A percentile compares a stretch with the other conserved stretches of the same genome.
Evolutionary conservation across 2,797 vertebrate species (phyloP).

Genomic region (Tauraco hartlaubi): DNA sequence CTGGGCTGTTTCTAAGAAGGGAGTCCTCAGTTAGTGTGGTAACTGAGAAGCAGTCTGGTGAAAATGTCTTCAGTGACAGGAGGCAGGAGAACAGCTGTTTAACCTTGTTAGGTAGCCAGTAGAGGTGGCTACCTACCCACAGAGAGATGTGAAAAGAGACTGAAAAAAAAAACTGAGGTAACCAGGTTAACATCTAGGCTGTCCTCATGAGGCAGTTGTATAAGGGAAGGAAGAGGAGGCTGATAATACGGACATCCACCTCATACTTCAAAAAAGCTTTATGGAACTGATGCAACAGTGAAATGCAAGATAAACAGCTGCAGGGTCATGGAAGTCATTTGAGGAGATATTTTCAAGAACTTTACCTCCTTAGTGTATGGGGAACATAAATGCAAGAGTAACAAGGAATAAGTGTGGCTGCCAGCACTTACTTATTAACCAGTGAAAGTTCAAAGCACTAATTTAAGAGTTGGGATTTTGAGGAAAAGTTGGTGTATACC

Average conservation of each 20-base stretch:
- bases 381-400: background rate
- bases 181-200: background rate
- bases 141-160: background rate
- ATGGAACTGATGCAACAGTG: background rate
- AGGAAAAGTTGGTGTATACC: background rate
- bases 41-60: background rate
- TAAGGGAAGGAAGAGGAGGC: background rate
- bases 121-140: background rate
- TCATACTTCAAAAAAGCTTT: background rate
- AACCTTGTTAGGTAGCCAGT: background rate
- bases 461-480: background rate
- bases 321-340: background rate
- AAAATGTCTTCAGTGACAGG: background rate
- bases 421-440: background rate
- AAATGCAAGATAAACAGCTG: background rate
- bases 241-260: background rate
- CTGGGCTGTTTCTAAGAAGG: background rate
- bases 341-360: background rate
- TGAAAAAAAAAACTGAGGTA: background rate
- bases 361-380: background rate
- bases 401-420: background rate
- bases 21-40: background rate
- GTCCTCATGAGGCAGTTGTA: background rate
- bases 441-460: background rate
- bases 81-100: background rate